Conservation (phyloP, 2,888 invertebrate genomes). For the Eupithecia inturbata region DNA sequence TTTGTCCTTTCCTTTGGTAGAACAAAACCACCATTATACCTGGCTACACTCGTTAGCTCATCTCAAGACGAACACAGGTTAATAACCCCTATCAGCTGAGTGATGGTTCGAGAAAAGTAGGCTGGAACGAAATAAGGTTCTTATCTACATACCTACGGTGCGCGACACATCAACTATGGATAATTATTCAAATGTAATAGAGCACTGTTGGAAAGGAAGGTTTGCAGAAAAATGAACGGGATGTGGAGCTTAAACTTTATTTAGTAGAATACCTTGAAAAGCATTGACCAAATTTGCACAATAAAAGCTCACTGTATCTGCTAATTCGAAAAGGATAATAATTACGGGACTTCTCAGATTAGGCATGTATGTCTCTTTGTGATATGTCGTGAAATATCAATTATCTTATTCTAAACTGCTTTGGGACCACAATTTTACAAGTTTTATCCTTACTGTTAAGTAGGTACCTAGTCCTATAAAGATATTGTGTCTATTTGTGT, state of each 20-base stretch:
- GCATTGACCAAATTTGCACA: not conserved
- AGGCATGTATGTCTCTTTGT: not conserved
- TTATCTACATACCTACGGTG: constrained; percentile 44
- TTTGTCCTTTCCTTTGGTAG: too few relatives aligned
- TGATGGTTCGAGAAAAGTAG: constrained; percentile 47
- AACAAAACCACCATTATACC: not conserved
- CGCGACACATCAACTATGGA: constrained; percentile 72
- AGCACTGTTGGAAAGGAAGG: constrained; percentile 59
- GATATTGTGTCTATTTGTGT: too few relatives aligned
- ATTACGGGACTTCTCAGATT: too few relatives aligned
- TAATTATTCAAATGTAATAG: constrained; percentile 80
- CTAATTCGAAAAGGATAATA: not conserved
- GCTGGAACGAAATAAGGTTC: constrained; percentile 40
- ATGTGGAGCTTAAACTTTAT: not conserved
- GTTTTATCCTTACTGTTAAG: too few relatives aligned
- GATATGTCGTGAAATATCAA: not conserved
- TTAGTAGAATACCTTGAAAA: not conserved
- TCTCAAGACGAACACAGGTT: constrained; percentile 39
- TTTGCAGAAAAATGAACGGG: constrained; percentile 44
- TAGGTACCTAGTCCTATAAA: too few relatives aligned
- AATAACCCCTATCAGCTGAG: constrained; percentile 41
- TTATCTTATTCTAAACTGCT: not conserved
- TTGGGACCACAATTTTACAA: too few relatives aligned
- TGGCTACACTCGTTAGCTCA: constrained; percentile 14
- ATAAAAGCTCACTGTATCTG: not conserved